Conservation (phyloP, 1,140 invertebrate genomes). For the Diorhabda elongata region DNA sequence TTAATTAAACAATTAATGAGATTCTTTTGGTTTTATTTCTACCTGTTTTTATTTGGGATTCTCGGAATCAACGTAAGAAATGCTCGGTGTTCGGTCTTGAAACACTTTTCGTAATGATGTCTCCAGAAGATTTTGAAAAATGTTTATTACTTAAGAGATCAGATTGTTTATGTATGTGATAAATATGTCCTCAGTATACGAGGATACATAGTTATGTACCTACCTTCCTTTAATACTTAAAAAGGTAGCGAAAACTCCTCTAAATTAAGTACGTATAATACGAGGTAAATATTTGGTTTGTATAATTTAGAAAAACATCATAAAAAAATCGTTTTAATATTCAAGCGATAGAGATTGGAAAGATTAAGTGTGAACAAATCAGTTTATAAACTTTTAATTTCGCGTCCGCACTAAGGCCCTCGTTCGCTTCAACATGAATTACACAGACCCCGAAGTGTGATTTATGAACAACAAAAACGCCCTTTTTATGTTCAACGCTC, state of each 20-base stretch:
- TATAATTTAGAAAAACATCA: no score
- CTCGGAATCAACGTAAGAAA: conserved; percentile 28
- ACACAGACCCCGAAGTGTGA: no score
- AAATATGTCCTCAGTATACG: background rate
- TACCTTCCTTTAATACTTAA: background rate
- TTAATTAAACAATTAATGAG: conserved; percentile 33
- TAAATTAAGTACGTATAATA: no score
- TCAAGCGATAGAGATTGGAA: no score
- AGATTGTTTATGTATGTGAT: conserved; percentile 1
- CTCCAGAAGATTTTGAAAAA: conserved; percentile 5
- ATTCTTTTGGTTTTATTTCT: conserved; percentile 24
- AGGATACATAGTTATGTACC: background rate
- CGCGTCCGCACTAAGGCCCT: no score
- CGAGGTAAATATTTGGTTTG: no score
- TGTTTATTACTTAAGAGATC: conserved; percentile 5
- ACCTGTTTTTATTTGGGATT: conserved; percentile 31
- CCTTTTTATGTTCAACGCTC: no score
- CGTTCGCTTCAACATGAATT: no score
- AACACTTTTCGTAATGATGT: conserved; percentile 5
- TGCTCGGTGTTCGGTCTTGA: conserved; percentile 18
- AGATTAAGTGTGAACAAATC: no score
- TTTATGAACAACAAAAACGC: no score
- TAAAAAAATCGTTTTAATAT: no score
- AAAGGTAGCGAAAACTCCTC: background rate
- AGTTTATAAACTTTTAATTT: no score